Percentiles rank a stretch among this genome's conserved stretches.
These are phyloP conservation scores for Stigmatopora argus DNA, from an alignment of 2,113 vertebrate species.

Conservation along the genomic window DNA sequence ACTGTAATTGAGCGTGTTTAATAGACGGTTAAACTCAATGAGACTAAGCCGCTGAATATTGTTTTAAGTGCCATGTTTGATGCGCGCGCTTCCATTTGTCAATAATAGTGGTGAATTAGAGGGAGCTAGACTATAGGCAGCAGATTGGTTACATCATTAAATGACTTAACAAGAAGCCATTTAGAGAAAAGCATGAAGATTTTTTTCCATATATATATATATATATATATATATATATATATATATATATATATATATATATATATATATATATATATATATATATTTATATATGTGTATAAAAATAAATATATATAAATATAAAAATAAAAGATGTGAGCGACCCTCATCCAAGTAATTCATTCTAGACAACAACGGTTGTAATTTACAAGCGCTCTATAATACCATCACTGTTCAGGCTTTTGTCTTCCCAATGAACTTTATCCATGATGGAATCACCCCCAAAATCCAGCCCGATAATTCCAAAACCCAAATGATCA, in stretches of 20 bases:
- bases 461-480: constrained; percentile 40
- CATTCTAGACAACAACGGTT: constrained; percentile 37
- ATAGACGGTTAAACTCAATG: constrained; percentile 64
- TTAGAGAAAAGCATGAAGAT: neutral
- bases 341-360: constrained; percentile 21
- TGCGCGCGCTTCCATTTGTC: constrained; percentile 57
- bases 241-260: too few species aligned
- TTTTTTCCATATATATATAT: too few species aligned
- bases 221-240: too few species aligned
- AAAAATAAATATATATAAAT: too few species aligned
- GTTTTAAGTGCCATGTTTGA: constrained; percentile 54
- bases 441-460: constrained; percentile 57
- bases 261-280: too few species aligned
- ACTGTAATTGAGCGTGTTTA: constrained; percentile 70
- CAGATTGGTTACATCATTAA: constrained; percentile 33
- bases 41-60: constrained; percentile 50
- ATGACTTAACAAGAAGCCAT: constrained; percentile 18
- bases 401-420: constrained; percentile 60
- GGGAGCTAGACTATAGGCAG: constrained; percentile 40
- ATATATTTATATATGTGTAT: too few species aligned
- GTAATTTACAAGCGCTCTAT: constrained; percentile 52
- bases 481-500: constrained; percentile 15
- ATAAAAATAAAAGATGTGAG: too few species aligned
- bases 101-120: constrained; percentile 50
- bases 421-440: constrained; percentile 36